Evolutionary conservation across 2,888 invertebrate species (phyloP).

Genomic region (Sarcophaga carnaria): DNA sequence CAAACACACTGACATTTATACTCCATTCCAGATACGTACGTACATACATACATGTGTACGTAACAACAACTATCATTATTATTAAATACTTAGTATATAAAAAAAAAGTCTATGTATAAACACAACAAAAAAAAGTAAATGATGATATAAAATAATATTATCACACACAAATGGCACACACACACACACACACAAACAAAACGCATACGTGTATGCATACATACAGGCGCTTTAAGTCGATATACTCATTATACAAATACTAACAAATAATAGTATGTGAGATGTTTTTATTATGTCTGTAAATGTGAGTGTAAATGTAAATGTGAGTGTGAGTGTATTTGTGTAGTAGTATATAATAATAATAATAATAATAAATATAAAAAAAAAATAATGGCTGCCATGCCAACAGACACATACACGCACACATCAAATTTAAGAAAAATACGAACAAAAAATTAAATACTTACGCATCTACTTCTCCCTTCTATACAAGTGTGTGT

Average conservation of each 20-base stretch:
- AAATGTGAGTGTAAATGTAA: no score
- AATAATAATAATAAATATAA: neutral
- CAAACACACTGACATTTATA: conserved; percentile 39
- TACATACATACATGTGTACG: neutral
- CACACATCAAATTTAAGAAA: conserved; percentile 55
- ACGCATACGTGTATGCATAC: neutral
- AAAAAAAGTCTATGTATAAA: conserved; percentile 65
- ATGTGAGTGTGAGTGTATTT: neutral
- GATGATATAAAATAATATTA: conserved; percentile 38
- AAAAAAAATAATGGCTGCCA: conserved; percentile 71
- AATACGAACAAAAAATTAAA: neutral
- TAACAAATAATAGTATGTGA: neutral
- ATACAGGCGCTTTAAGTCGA: neutral
- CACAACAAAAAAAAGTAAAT: conserved; percentile 65
- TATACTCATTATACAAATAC: neutral
- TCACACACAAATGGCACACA: conserved; percentile 39
- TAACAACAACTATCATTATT: conserved; percentile 2
- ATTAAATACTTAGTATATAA: conserved; percentile 26
- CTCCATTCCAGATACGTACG: conserved; percentile 18
- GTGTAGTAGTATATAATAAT: neutral
- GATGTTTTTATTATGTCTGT: neutral
- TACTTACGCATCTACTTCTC: neutral
- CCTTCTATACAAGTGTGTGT: neutral
- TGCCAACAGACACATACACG: neutral
- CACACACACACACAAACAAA: conserved; percentile 32